These are phyloP conservation scores for Ichneumoninae sp. DNA, from an alignment of 2,888 invertebrate species.

Conservation along the genomic window DNA sequence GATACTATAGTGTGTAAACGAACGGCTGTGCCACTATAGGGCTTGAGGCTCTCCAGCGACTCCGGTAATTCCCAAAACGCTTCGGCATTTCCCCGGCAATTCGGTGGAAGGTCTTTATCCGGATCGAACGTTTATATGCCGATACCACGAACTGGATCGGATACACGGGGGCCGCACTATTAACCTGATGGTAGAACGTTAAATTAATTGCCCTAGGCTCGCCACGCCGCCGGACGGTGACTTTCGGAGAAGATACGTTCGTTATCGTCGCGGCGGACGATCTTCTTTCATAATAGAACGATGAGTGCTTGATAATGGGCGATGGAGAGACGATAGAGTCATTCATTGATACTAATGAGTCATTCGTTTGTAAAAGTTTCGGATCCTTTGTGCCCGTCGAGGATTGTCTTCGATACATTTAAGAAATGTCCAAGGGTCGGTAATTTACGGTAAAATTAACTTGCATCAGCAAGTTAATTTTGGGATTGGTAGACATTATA, in stretches of 20 bases:
- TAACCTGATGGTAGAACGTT: not conserved
- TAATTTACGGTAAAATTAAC: no score
- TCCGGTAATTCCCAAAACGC: slow-evolving; percentile 59
- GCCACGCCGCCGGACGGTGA: not conserved
- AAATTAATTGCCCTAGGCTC: not conserved
- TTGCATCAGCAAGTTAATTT: no score
- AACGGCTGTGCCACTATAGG: not conserved
- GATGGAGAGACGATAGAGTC: not conserved
- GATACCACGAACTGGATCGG: slow-evolving; percentile 23
- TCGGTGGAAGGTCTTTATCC: slow-evolving; percentile 14
- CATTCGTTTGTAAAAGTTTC: not conserved
- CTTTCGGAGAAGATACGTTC: not conserved
- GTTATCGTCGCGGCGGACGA: not conserved
- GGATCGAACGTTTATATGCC: not conserved
- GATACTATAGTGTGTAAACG: not conserved
- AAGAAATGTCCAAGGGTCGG: no score
- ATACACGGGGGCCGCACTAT: not conserved
- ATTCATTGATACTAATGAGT: not conserved
- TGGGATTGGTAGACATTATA: no score
- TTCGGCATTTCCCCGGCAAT: slow-evolving; percentile 25
- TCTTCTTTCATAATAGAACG: not conserved
- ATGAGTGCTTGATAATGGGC: not conserved
- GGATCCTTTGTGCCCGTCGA: not conserved
- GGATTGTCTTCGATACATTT: not conserved
- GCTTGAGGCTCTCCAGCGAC: slow-evolving; percentile 27